Base-by-base conservation (phyloP, 64 coral and sea anemone species). In the Anthopleura sola region DNA sequence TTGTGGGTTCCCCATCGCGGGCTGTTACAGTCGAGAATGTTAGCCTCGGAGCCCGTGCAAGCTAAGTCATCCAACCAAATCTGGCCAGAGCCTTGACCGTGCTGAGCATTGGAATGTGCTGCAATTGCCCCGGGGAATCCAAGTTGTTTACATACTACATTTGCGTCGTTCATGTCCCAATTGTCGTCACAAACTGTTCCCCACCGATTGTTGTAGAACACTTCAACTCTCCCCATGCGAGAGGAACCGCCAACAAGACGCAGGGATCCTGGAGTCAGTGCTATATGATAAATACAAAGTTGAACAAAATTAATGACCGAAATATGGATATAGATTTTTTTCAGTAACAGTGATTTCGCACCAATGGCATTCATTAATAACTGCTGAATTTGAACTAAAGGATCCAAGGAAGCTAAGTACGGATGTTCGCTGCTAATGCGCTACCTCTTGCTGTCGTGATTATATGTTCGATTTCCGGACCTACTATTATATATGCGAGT, bases 151-250 rank as follows among this genome's bases (percentile, higher is more conserved):
- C 86, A 88, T 12, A 54, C 75, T 5, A 81, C 77, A 29, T 81
- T 23, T 40, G 47, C 86, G 40, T 66, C 37, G 3, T 39, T 81
- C 46, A 80, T 21, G n/a, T 81, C 53, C 86, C 76, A 88, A 29
- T 2, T 15, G 23, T 88, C 21, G 81, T 88, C 86, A 26, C 86
- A 88, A 23, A 88, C 21, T 38, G 86, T 88, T 81, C 86, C 86
- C 86, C 86, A 88, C 13, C 62, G 31, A 24, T 81, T 60, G 55
- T 81, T 19, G 57, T 44, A 36, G 47, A 88, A 81, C 2, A 88
- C n/a, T 64, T 88, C 86, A 26, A 88, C 76, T 48, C 86, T 56
- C 2, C 86, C 86, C 16, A 20, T 0, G 6, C 29, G 51, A 14
- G 23, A 66, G 9, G 44, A 18, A 34, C 37, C 47, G 37, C 48